A percentile compares a stretch with the other conserved stretches of the same genome.
Evolutionary conservation across 2,113 vertebrate species (phyloP).

Genomic region (Eolophus roseicapilla): DNA sequence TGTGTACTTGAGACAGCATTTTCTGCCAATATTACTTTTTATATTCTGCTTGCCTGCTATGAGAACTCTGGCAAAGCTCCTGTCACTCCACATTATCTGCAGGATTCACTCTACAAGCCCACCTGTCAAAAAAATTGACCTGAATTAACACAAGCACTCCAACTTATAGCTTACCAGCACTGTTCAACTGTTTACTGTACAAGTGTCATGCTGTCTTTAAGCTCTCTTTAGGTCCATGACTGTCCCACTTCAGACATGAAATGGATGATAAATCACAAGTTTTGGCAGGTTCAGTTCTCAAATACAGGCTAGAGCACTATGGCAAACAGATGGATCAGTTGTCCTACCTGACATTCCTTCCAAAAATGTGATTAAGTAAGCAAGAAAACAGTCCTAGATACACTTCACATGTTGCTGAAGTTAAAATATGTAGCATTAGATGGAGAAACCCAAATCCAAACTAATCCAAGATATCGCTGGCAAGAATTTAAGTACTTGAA

Average conservation of each 20-base stretch:
- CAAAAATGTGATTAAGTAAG: background rate
- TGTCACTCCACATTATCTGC: background rate
- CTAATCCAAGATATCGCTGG: fast-evolving
- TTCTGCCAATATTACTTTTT: background rate
- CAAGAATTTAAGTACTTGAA: background rate
- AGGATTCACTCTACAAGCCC: background rate
- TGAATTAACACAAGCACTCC: background rate
- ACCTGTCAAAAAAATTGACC: background rate
- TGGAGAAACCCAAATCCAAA: background rate
- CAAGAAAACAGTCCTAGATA: background rate
- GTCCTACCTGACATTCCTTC: background rate
- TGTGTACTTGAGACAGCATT: background rate
- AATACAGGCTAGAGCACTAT: background rate
- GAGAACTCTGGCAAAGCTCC: background rate
- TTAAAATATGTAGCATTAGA: background rate
- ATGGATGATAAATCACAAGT: background rate
- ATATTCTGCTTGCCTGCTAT: background rate
- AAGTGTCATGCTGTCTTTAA: background rate
- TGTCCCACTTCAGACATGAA: background rate
- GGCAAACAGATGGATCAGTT: background rate
- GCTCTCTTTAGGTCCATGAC: background rate
- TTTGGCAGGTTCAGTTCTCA: background rate
- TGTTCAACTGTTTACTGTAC: background rate
- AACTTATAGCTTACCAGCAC: background rate
- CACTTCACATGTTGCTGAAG: background rate